These are phyloP conservation scores for Poecile atricapillus DNA, from an alignment of 2,113 vertebrate species.

Conservation along the genomic window DNA sequence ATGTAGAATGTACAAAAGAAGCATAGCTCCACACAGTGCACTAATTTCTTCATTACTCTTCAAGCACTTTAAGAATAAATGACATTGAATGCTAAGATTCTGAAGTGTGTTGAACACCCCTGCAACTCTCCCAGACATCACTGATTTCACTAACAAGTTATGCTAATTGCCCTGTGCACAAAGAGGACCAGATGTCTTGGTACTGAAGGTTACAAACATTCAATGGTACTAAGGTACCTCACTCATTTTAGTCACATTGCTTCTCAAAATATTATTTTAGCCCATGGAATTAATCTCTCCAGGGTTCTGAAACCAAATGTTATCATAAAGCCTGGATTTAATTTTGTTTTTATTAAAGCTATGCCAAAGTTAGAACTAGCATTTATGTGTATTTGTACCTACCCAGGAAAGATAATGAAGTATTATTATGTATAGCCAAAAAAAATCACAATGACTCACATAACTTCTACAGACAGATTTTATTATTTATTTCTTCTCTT, in stretches of 20 bases:
- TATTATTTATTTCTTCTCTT: not conserved
- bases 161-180: not conserved
- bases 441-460: not conserved
- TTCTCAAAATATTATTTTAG: not conserved
- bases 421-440: not conserved
- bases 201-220: not conserved
- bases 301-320: not conserved
- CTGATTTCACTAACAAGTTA: constrained; percentile 11
- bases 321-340: not conserved
- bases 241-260: not conserved
- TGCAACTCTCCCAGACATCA: not conserved
- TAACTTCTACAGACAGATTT: not conserved
- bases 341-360: not conserved
- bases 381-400: not conserved
- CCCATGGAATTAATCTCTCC: not conserved
- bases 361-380: not conserved
- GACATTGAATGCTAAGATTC: not conserved
- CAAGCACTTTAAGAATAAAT: constrained; percentile 6
- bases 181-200: not conserved
- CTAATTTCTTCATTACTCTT: constrained; percentile 38
- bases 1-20: constrained; percentile 17
- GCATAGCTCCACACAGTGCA: not conserved
- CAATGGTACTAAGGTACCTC: not conserved
- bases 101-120: constrained; percentile 4
- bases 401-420: not conserved